Base-by-base conservation (phyloP, 2,888 invertebrate species). In the Himalopsyche anomala region DNA sequence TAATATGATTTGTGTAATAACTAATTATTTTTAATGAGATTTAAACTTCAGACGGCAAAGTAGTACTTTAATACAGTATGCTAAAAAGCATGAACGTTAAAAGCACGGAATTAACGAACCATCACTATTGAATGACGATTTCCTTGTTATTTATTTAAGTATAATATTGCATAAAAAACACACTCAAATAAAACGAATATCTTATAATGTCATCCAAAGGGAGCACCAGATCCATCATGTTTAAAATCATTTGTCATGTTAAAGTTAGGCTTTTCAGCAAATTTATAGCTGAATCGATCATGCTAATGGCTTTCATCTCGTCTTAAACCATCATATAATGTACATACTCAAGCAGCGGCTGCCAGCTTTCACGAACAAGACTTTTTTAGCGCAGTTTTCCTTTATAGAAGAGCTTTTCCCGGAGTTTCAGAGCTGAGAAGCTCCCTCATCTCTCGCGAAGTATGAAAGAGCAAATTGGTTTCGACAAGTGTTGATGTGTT, bases 191-290 rank as follows among this genome's bases (percentile, higher is more conserved):
- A 28, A 36, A 38, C 12, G 11, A 2, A 15, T 4, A 74, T 74
- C 19, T 62, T 6, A 15, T 36, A 38, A 36, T 74, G 38, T 74
- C 4, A 74, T 74, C 36, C 15, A 5, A 38, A 74, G 3, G 19
- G 38, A 74, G 74, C 12, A 74, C 74, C 36, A 36, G 38, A 74
- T 74, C 38, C 38, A 19, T 36, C 74, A 74, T 74, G 74, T 15
- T 74, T 36, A 74, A 74, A 74, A 74, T 74, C 74, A 74, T 74
- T 74, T 74, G 74, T 74, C 74, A 74, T 74, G 74, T 74, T 74
- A 36, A 74, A 74, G 15, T 28, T 6, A 38, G 74, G 74, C 38
- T 36, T 12, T 74, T 74, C 12, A 36, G 74, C 9, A 15, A 74
- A 19, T 12, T 15, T 74, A 74, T 38, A 74, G 74, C 15, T 3